These are phyloP conservation scores for Catostylus mosaicus DNA, from an alignment of 30 jellyfish, hydroid and myxozoan genomes.

Conservation along the genomic window DNA sequence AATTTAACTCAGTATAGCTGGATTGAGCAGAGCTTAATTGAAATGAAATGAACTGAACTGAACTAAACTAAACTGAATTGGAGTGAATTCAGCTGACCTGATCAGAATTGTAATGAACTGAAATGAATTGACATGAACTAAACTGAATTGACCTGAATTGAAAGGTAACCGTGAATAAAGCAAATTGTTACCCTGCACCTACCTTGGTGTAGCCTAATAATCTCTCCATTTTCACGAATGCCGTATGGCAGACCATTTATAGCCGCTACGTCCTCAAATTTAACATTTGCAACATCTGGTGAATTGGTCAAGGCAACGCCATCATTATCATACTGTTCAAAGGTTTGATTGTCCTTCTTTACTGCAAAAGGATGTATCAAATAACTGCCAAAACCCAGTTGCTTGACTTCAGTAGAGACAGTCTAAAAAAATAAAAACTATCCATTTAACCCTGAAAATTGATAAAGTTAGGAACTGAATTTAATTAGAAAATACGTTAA, in stretches of 20 bases:
- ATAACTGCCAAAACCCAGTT: not conserved
- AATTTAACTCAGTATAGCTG: not conserved
- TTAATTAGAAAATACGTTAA: too few species aligned
- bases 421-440: too few species aligned
- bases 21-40: not conserved
- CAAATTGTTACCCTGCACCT: too few species aligned
- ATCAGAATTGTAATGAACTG: too few species aligned
- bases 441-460: too few species aligned
- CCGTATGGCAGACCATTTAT: conserved; percentile 14
- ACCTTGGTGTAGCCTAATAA: conserved; percentile 1
- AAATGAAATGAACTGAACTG: not conserved
- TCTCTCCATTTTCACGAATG: not conserved
- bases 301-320: not conserved
- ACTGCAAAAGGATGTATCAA: not conserved
- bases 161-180: too few species aligned
- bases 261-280: not conserved
- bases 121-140: too few species aligned
- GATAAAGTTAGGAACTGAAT: too few species aligned
- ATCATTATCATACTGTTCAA: not conserved
- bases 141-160: too few species aligned
- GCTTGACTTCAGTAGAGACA: too few species aligned
- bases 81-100: too few species aligned
- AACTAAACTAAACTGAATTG: not conserved
- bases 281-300: not conserved
- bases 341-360: not conserved